phyloP scores from a whole-genome alignment of 1,140 invertebrate genomes.

The Cheumatopsyche charites region DNA sequence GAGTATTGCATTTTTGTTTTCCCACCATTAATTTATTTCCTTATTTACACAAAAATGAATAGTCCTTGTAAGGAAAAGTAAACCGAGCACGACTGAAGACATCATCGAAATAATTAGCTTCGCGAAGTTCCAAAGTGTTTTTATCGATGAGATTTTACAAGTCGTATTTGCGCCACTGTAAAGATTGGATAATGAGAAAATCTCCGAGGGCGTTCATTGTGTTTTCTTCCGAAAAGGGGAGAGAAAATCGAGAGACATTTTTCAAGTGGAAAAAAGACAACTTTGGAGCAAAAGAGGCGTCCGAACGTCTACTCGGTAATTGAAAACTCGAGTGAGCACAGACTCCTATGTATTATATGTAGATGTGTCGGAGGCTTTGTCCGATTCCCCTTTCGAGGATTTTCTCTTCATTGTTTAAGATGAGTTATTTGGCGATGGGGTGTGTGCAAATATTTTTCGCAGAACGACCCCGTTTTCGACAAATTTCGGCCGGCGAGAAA shows the following conservation, averaged over 20 bases:
- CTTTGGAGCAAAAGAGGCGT: not conserved
- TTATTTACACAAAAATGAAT: too few relatives aligned
- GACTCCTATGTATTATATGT: not conserved
- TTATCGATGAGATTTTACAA: too few relatives aligned
- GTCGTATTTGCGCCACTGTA: not conserved
- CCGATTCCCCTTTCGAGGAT: not conserved
- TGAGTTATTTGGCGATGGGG: not conserved
- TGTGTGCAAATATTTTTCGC: not conserved
- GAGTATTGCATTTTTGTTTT: too few relatives aligned
- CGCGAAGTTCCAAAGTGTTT: too few relatives aligned
- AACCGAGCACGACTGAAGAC: too few relatives aligned
- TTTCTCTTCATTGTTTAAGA: not conserved
- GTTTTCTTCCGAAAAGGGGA: not conserved
- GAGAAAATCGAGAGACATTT: not conserved
- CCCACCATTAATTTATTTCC: too few relatives aligned
- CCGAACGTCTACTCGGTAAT: slow-evolving; percentile 18
- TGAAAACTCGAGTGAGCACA: slow-evolving; percentile 17
- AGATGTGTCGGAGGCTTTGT: slow-evolving; percentile 10
- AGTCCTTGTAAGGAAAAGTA: too few relatives aligned
- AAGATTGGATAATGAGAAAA: not conserved
- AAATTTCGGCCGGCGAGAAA: too few relatives aligned
- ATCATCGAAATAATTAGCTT: too few relatives aligned
- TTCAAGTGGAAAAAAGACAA: too few relatives aligned
- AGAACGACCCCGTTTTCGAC: too few relatives aligned
- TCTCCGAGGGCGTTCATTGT: too few relatives aligned